Evolutionary conservation across 2,888 invertebrate genomes (phyloP).

Genomic region (Nemoura dubitans): DNA sequence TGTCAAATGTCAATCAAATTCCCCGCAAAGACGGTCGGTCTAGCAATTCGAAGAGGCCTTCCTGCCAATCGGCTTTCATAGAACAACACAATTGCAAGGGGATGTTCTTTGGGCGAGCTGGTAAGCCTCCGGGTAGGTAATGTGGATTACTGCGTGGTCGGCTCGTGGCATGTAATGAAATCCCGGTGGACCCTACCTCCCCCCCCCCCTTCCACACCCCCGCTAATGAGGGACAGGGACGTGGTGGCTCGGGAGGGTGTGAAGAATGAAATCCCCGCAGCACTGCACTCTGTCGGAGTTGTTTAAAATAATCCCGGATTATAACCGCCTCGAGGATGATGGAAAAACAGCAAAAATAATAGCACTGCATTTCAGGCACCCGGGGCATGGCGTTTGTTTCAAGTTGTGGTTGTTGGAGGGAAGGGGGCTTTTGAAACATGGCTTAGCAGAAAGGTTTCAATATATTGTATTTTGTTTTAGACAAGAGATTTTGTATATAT

Average conservation of each 20-base stretch:
- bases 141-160: not conserved
- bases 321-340: not conserved
- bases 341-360: not conserved
- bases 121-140: not conserved
- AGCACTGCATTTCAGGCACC: not conserved
- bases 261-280: not conserved
- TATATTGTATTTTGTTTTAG: no score
- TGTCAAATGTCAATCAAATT: no score
- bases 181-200: not conserved
- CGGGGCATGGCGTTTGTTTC: not conserved
- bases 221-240: not conserved
- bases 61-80: not conserved
- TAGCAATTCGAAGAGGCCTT: no score
- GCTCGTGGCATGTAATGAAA: not conserved
- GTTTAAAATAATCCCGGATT: conserved; percentile 7
- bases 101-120: not conserved
- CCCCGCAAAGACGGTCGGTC: no score
- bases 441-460: no score
- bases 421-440: no score
- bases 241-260: not conserved
- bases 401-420: no score
- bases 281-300: not conserved
- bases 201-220: not conserved
- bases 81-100: not conserved
- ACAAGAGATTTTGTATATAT: no score